A percentile compares a stretch with the other conserved stretches of the same genome.
These are phyloP conservation scores for Sinocyclocheilus rhinocerous DNA, from an alignment of 2,113 vertebrate species.

Conservation along the genomic window DNA sequence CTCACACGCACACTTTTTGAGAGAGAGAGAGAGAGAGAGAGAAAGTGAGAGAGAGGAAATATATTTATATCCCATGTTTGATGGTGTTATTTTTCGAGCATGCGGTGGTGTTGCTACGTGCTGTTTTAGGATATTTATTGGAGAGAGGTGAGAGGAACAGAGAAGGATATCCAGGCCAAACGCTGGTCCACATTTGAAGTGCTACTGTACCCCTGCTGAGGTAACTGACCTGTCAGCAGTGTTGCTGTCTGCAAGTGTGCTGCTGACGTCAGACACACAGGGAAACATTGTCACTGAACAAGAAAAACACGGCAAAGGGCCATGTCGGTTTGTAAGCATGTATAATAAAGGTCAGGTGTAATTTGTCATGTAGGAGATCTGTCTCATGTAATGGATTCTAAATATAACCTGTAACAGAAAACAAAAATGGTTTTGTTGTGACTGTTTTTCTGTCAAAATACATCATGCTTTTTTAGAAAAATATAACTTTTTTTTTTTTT, in stretches of 20 bases:
- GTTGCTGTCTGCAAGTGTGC: conserved; percentile 17
- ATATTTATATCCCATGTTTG: conserved; percentile 75
- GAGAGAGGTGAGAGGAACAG: conserved; percentile 69
- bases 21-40: no score
- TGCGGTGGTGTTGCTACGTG: conserved; percentile 68
- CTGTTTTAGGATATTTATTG: conserved; percentile 64
- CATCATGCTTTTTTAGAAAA: background rate
- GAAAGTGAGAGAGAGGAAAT: conserved; percentile 52
- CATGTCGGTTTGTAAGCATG: conserved; percentile 32
- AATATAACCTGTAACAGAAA: conserved; percentile 34
- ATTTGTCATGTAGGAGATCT: conserved; percentile 48
- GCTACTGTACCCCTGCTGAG: conserved; percentile 54
- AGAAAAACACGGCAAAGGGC: conserved; percentile 51
- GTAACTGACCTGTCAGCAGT: conserved; percentile 50
- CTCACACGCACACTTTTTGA: background rate
- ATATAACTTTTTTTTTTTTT: background rate
- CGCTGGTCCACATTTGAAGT: conserved; percentile 44
- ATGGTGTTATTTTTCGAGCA: conserved; percentile 73
- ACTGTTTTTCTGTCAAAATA: conserved; percentile 9
- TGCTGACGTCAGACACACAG: conserved; percentile 54
- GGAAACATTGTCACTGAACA: conserved; percentile 45
- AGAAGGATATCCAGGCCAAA: conserved; percentile 70
- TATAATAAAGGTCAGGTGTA: conserved; percentile 54
- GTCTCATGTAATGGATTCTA: conserved; percentile 39
- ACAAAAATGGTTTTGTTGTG: background rate